Conservation (phyloP, 2,797 vertebrate species). For the Melanotaenia boesemani region DNA sequence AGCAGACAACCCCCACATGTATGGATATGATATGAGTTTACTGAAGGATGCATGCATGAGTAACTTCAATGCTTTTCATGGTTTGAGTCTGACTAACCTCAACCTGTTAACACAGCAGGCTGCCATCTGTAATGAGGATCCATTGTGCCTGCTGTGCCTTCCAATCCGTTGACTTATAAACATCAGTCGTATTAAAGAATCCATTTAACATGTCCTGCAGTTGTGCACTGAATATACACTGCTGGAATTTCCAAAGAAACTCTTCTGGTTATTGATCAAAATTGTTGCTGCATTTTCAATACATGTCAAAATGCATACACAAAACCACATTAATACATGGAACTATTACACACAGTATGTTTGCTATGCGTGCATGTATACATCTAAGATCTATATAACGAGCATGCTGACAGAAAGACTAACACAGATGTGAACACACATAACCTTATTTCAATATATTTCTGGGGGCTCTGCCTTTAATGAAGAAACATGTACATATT, state of each 20-base stretch:
- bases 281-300: slow-evolving; percentile 7
- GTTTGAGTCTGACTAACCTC: slow-evolving; percentile 42
- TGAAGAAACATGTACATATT: too few species aligned
- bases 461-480: too few species aligned
- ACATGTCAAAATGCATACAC: slow-evolving; percentile 13
- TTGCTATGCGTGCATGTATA: neutral
- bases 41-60: slow-evolving; percentile 20
- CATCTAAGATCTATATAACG: neutral
- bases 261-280: slow-evolving; percentile 1
- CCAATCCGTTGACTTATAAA: slow-evolving; percentile 13
- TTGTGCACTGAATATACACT: slow-evolving; percentile 18
- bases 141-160: slow-evolving; percentile 21
- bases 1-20: slow-evolving; percentile 45
- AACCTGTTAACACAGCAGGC: slow-evolving; percentile 62
- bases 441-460: neutral
- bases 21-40: slow-evolving; percentile 50
- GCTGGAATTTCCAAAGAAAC: slow-evolving; percentile 33
- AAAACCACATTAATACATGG: neutral
- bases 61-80: slow-evolving; percentile 46
- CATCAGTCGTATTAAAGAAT: slow-evolving; percentile 9
- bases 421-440: neutral
- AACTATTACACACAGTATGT: neutral
- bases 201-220: neutral
- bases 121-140: slow-evolving; percentile 49
- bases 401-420: neutral